Evolutionary conservation across 2,113 vertebrate species (phyloP).

Genomic region (Willisornis vidua): DNA sequence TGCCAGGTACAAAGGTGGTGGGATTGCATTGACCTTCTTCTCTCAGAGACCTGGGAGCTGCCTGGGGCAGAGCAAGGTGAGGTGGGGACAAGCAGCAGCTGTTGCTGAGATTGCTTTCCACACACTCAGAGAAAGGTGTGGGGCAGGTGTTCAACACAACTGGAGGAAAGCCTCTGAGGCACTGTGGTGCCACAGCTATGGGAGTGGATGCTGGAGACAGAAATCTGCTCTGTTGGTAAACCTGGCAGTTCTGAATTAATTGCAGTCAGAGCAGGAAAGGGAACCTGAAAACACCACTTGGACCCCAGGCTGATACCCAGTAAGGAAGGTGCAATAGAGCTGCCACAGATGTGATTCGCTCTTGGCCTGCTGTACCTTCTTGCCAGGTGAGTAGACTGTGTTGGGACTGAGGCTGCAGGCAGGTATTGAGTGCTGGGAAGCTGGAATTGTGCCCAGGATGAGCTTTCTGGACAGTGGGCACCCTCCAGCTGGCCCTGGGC

Average conservation of each 20-base stretch:
- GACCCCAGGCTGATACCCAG: background rate
- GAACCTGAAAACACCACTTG: background rate
- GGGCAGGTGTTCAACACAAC: background rate
- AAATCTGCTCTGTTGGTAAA: background rate
- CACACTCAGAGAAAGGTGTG: accelerated
- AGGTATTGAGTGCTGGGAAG: accelerated
- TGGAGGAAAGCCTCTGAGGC: background rate
- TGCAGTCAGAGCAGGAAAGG: background rate
- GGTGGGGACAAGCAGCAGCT: background rate
- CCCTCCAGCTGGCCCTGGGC: background rate
- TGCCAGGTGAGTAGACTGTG: background rate
- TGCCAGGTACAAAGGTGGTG: background rate
- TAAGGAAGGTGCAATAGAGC: background rate
- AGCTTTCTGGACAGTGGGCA: accelerated
- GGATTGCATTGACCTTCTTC: background rate
- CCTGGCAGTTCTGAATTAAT: background rate
- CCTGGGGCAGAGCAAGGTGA: background rate
- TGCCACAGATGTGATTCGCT: accelerated
- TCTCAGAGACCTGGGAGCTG: background rate
- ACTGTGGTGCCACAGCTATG: accelerated
- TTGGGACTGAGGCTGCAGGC: accelerated
- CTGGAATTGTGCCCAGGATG: accelerated
- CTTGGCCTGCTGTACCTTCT: background rate
- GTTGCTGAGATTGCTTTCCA: background rate
- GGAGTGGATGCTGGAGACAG: background rate